Conservation (phyloP, 2,797 vertebrate genomes). For the Oceanodroma leucorhoa region DNA sequence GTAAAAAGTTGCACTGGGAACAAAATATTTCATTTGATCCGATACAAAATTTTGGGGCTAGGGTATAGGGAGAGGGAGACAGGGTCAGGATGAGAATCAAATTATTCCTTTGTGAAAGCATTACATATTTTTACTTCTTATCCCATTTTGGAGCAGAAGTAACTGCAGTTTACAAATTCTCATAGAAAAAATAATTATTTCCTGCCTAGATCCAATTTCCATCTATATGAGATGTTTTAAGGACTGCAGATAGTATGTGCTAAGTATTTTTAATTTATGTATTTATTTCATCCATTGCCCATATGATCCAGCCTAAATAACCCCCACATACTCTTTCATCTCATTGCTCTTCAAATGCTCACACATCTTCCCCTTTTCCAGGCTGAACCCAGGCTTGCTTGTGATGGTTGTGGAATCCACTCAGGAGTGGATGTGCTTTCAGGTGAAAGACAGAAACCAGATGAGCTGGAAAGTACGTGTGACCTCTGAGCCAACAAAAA, state of each 20-base stretch:
- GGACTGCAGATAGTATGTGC: neutral
- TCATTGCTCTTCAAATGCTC: neutral
- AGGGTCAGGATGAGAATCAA: neutral
- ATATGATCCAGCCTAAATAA: neutral
- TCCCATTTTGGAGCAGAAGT: neutral
- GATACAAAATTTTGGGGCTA: neutral
- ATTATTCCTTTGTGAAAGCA: neutral
- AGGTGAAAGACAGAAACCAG: neutral
- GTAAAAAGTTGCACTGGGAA: conserved; percentile 3
- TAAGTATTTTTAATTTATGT: neutral
- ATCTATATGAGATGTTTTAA: neutral
- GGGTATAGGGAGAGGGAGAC: neutral
- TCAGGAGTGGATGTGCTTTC: neutral
- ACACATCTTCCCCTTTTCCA: neutral
- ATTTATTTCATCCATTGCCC: neutral
- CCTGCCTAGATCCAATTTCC: neutral
- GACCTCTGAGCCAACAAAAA: neutral
- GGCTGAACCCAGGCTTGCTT: neutral
- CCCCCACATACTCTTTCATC: neutral
- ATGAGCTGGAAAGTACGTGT: neutral
- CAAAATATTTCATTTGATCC: neutral
- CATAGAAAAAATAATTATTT: neutral
- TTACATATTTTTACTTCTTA: neutral
- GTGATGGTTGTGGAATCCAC: neutral
- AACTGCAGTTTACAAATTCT: neutral